Conservation (phyloP, 2,888 invertebrate genomes). For the Spodoptera picta region DNA sequence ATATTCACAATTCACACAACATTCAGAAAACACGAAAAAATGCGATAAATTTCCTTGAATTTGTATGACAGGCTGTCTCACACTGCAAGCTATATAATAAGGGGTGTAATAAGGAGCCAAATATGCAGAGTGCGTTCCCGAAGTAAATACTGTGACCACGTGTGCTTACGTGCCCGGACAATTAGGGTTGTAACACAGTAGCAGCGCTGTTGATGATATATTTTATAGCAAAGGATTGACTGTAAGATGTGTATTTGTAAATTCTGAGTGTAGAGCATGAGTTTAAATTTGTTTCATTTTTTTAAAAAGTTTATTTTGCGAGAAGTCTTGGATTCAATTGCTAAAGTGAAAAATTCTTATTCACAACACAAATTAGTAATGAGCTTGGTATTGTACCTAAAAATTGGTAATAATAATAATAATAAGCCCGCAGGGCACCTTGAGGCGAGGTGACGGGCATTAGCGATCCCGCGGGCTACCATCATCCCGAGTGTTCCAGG, state of each 20-base stretch:
- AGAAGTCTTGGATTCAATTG: too few relatives aligned
- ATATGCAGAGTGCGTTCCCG: constrained; percentile 81
- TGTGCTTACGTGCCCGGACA: constrained; percentile 71
- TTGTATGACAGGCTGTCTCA: constrained; percentile 30
- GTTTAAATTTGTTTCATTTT: too few relatives aligned
- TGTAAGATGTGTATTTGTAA: neutral
- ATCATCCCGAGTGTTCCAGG: too few relatives aligned
- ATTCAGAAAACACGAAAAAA: constrained; percentile 16
- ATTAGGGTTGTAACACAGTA: constrained; percentile 45
- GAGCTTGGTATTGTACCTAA: too few relatives aligned
- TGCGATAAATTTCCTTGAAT: constrained; percentile 23
- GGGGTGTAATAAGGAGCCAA: constrained; percentile 71
- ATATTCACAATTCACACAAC: constrained; percentile 8
- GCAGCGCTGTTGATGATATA: constrained; percentile 25
- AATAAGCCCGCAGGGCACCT: too few relatives aligned
- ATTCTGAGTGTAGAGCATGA: too few relatives aligned
- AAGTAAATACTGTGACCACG: constrained; percentile 85
- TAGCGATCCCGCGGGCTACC: too few relatives aligned
- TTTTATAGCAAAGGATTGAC: neutral
- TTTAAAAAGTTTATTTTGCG: too few relatives aligned
- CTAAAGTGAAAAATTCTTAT: too few relatives aligned
- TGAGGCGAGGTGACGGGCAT: too few relatives aligned
- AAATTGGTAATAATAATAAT: too few relatives aligned
- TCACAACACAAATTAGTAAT: too few relatives aligned
- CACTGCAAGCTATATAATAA: constrained; percentile 37